Evolutionary conservation across 2,888 invertebrate genomes (phyloP).

Genomic region (Drosophila emarginata): DNA sequence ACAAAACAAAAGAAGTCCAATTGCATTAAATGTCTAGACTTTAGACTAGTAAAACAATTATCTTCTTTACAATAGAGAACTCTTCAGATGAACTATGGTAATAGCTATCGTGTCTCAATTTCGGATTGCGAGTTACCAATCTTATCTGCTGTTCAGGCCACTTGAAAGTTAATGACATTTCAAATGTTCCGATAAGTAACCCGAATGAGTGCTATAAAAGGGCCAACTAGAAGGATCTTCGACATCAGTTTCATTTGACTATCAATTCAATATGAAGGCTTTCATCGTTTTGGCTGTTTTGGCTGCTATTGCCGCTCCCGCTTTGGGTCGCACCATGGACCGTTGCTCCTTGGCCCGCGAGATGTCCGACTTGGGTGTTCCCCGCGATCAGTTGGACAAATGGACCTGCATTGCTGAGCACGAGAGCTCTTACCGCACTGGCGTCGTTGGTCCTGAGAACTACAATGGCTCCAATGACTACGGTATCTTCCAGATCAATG

Average conservation of each 20-base stretch:
- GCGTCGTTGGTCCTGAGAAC: conserved; percentile 82
- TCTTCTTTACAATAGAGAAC: not conserved
- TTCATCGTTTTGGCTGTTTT: conserved; percentile 29
- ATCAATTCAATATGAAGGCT: conserved; percentile 24
- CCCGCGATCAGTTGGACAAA: conserved; percentile 59
- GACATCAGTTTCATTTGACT: not conserved
- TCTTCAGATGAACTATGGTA: not conserved
- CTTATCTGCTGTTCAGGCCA: not conserved
- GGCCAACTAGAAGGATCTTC: not conserved
- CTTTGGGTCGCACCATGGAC: conserved; percentile 33
- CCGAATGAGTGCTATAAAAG: not conserved
- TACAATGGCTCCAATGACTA: conserved; percentile 82
- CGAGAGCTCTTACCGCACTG: conserved; percentile 80
- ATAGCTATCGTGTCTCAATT: not conserved
- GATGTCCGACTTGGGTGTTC: conserved; percentile 69
- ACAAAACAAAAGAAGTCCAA: too few relatives aligned
- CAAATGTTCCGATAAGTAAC: not conserved
- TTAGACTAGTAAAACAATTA: not conserved
- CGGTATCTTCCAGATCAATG: conserved; percentile 79
- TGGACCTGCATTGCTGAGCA: conserved; percentile 77
- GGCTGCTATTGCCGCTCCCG: conserved; percentile 25
- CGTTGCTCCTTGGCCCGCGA: conserved; percentile 70
- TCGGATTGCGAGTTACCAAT: too few relatives aligned
- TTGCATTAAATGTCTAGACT: too few relatives aligned
- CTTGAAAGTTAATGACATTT: not conserved